phyloP scores from a whole-genome alignment of 2,113 vertebrate genomes.

The Otis tarda region DNA sequence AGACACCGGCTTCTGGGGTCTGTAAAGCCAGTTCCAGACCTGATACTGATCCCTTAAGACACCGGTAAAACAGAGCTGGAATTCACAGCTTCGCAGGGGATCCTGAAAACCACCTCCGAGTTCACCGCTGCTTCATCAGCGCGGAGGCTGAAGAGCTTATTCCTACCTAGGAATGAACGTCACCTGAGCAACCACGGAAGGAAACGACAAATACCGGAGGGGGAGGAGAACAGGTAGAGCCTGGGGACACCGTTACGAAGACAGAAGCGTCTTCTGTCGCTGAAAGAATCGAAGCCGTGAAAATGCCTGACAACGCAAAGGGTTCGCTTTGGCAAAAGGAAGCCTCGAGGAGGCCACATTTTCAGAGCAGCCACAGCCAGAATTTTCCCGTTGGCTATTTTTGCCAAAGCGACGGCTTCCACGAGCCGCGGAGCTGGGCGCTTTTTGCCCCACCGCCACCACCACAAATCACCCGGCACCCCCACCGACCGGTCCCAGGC shows the following conservation, averaged over 20 bases:
- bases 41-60: not conserved
- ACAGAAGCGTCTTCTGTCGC: too few species aligned
- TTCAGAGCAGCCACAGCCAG: not conserved
- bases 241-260: not conserved
- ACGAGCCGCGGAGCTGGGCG: not conserved
- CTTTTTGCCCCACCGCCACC: not conserved
- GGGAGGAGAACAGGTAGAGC: conserved; percentile 4
- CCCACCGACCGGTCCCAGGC: not conserved
- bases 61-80: not conserved
- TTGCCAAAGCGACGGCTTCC: not conserved
- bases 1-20: not conserved
- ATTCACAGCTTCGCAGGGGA: not conserved
- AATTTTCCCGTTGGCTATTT: not conserved
- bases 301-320: not conserved
- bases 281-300: not conserved
- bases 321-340: not conserved
- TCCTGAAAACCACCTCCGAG: not conserved
- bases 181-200: not conserved
- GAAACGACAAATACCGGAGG: not conserved
- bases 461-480: not conserved
- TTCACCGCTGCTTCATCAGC: not conserved
- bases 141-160: not conserved
- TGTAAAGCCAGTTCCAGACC: not conserved
- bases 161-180: not conserved
- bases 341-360: not conserved